These are phyloP conservation scores for Turritopsis rubra DNA, from an alignment of 30 jellyfish, hydroid and myxozoan species.

Conservation along the genomic window DNA sequence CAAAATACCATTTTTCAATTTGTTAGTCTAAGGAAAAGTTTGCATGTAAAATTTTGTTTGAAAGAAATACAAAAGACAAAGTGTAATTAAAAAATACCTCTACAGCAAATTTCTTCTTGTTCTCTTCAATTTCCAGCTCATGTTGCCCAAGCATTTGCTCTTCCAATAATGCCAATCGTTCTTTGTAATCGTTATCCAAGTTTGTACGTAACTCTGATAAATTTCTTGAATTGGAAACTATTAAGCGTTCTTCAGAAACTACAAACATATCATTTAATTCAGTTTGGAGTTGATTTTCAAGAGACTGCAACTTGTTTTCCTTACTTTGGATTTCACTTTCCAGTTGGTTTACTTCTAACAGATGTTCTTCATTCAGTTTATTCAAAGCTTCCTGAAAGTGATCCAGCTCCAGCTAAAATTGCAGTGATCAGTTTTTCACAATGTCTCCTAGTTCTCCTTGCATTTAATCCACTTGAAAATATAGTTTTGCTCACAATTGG, in stretches of 20 bases:
- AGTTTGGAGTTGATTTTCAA: slow-evolving; percentile 49
- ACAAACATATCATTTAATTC: slow-evolving; percentile 43
- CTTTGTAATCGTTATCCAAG: slow-evolving; percentile 63
- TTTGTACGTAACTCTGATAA: slow-evolving; percentile 60
- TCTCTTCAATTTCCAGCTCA: slow-evolving; percentile 35
- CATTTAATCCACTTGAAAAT: too few relatives aligned
- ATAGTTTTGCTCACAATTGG: too few relatives aligned
- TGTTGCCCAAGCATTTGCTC: slow-evolving; percentile 49
- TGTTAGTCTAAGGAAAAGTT: neutral
- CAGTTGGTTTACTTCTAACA: neutral
- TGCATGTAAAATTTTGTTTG: neutral
- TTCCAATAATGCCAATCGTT: slow-evolving; percentile 43
- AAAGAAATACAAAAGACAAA: neutral
- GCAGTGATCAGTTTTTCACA: neutral
- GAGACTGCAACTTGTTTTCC: slow-evolving; percentile 39
- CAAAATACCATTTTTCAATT: neutral
- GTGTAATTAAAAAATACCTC: neutral
- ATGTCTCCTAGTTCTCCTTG: too few relatives aligned
- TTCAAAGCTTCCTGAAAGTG: neutral
- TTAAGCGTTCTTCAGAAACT: slow-evolving; percentile 43
- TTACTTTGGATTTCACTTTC: slow-evolving; percentile 40
- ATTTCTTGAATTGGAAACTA: slow-evolving; percentile 47
- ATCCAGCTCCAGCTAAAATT: neutral
- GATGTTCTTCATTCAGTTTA: neutral
- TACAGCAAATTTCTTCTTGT: neutral